These are phyloP conservation scores for Narcine bancroftii DNA, from an alignment of 2,113 vertebrate species.

Conservation along the genomic window DNA sequence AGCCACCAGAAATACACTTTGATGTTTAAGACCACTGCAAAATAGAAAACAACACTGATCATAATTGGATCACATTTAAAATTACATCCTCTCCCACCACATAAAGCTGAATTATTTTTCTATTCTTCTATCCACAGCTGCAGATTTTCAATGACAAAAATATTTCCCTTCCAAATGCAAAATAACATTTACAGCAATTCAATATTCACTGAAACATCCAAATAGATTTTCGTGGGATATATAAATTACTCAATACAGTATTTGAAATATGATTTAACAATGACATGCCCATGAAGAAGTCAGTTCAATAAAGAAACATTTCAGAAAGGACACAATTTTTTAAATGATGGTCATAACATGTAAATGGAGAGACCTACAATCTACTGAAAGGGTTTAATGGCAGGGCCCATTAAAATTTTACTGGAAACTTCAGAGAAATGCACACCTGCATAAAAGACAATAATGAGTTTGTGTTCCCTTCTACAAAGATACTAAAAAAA, in stretches of 20 bases:
- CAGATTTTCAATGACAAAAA: neutral
- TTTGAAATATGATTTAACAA: neutral
- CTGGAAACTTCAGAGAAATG: neutral
- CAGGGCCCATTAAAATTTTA: neutral
- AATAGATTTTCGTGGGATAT: neutral
- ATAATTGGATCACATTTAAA: neutral
- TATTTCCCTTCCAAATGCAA: no score
- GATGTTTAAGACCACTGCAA: constrained; percentile 74
- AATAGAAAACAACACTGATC: neutral
- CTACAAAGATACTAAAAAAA: neutral
- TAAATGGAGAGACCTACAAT: neutral
- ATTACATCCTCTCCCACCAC: neutral
- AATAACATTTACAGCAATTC: no score
- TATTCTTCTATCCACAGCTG: neutral
- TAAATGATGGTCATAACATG: neutral
- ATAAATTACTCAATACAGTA: neutral
- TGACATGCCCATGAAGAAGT: neutral
- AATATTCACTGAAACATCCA: neutral
- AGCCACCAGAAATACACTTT: constrained; percentile 83
- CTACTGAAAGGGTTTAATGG: neutral
- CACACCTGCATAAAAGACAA: neutral
- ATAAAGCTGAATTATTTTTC: neutral
- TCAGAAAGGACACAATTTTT: neutral
- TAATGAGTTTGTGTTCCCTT: neutral
- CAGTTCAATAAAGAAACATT: neutral